phyloP scores from a whole-genome alignment of 2,113 vertebrate genomes.

The Periophthalmus modestus region DNA sequence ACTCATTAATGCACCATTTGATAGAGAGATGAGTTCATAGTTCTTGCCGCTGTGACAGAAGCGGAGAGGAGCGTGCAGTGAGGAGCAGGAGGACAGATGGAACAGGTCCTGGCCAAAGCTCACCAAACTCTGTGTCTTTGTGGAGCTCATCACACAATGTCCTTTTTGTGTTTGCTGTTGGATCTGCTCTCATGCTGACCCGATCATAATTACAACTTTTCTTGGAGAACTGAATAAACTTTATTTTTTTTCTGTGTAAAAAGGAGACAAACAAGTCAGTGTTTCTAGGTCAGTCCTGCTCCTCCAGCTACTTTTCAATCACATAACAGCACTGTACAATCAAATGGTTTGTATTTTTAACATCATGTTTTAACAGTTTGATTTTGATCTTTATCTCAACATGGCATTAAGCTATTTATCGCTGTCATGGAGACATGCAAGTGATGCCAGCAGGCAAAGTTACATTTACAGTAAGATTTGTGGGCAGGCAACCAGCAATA shows the following conservation, averaged over 20 bases:
- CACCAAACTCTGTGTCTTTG: constrained; percentile 50
- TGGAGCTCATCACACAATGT: constrained; percentile 42
- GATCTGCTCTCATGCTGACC: constrained; percentile 13
- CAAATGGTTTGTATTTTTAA: constrained; percentile 14
- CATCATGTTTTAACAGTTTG: no score
- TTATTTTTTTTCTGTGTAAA: constrained; percentile 13
- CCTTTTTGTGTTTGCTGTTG: constrained; percentile 20
- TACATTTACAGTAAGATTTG: no score
- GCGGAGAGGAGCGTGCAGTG: constrained; percentile 28
- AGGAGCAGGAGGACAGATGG: constrained; percentile 47
- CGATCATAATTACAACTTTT: constrained; percentile 46
- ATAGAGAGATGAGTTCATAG: not conserved
- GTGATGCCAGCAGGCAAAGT: no score
- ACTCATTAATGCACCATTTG: not conserved
- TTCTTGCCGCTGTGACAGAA: constrained; percentile 9
- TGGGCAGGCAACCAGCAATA: no score
- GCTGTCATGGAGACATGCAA: no score
- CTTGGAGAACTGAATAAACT: constrained; percentile 33
- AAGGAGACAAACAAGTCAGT: constrained; percentile 21
- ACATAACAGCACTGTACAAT: constrained; percentile 34
- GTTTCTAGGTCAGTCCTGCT: constrained; percentile 35
- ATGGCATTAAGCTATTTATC: no score
- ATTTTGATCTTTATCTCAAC: no score
- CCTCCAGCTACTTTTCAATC: constrained; percentile 32
- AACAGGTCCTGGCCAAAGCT: constrained; percentile 48